Evolutionary conservation across 2,113 vertebrate species (phyloP), one percentile per base, ranked within the genome.

Genomic region (Silurus meridionalis): DNA sequence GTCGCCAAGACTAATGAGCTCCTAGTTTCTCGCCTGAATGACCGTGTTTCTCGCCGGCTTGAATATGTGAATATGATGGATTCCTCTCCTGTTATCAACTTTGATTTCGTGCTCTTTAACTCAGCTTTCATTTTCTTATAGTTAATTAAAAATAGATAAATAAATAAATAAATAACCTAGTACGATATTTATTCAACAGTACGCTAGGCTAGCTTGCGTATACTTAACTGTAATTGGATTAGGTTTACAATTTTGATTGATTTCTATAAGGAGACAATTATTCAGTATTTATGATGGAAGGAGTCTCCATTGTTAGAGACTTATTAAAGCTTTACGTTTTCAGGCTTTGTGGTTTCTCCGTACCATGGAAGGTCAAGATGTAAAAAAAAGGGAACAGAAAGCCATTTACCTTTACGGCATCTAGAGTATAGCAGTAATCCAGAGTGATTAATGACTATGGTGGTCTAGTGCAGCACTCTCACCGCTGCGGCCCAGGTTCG

Each of bases 1-100:
- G 52, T 11, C 15, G 8, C 64, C 37, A 69, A 69, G 81, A 83
- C 81, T 55, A 83, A 83, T 83, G 81, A 83, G 81, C 25, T 83
- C n/a, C 81, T 55, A 55, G 48, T 83, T 83, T 83, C 64, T 57
- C 50, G 52, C 64, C 52, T 80, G 78, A 80, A 61, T 9, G 7
- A 55, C 2, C 81, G 57, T 48, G 37, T 53, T 64, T 50, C 64
- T 55, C 28, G 2, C 63, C 5, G 50, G 55, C 63, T 53, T 28
- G 14, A 28, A 57, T 46, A 46, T 72, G 10, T 72, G 66, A 71
- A 37, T 83, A 83, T 71, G 82, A 83, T 53, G 50, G 64, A 67
- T 71, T 67, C 19, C 66, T 83, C 52, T 23, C 7, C 17, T 80
- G 28, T 61, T 48, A 80, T 61, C 78, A 61, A 23, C 58, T 46